Evolutionary conservation across 2,888 invertebrate genomes (phyloP).

Genomic region (Epirrhoe tristata): DNA sequence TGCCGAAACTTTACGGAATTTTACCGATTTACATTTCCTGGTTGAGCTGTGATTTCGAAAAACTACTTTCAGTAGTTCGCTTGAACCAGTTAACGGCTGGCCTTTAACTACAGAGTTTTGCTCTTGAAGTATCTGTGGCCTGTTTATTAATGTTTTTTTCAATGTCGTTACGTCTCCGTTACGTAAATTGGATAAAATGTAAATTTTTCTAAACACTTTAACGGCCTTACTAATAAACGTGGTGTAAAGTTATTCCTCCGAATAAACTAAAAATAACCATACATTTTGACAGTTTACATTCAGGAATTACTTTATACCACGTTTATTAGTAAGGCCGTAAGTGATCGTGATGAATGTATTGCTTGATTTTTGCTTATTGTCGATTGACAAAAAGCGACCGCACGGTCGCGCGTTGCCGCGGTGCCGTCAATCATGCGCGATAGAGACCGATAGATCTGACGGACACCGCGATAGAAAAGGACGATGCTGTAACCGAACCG

Average conservation of each 20-base stretch:
- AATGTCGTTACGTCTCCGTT: too few relatives aligned
- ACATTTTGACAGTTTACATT: too few relatives aligned
- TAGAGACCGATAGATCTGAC: neutral
- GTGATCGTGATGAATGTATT: too few relatives aligned
- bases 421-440: neutral
- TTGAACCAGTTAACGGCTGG: conserved; percentile 20
- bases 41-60: conserved; percentile 29
- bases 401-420: neutral
- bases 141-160: conserved; percentile 3
- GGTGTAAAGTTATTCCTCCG: too few relatives aligned
- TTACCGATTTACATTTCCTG: conserved; percentile 27
- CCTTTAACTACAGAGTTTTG: conserved; percentile 17
- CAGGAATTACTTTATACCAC: too few relatives aligned
- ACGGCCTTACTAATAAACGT: too few relatives aligned
- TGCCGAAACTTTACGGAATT: conserved; percentile 28
- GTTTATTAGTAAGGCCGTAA: too few relatives aligned
- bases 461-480: neutral
- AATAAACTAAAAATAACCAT: too few relatives aligned
- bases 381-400: too few relatives aligned
- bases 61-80: conserved; percentile 29
- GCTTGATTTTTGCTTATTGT: too few relatives aligned
- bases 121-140: conserved; percentile 4
- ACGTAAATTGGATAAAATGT: neutral
- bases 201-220: too few relatives aligned
- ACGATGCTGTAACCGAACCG: neutral